phyloP scores from a whole-genome alignment of 2,888 invertebrate genomes.

The Eupithecia vulgata region DNA sequence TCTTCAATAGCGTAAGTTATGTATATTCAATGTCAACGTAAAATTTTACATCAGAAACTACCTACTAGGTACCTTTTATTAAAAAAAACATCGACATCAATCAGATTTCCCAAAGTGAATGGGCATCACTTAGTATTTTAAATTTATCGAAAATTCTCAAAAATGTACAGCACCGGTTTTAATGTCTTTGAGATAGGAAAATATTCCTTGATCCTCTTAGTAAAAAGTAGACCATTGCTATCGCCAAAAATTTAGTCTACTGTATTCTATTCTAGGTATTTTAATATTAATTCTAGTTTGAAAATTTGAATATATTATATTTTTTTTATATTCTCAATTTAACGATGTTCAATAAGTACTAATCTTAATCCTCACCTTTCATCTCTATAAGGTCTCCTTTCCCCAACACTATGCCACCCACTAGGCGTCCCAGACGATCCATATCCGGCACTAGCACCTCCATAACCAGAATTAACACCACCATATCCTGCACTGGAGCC shows the following conservation, averaged over 20 bases:
- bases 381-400: conserved; percentile 75
- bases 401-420: conserved; percentile 75
- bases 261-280: no score
- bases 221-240: not conserved
- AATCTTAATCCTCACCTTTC: conserved; percentile 60
- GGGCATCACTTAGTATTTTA: not conserved
- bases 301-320: not conserved
- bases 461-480: conserved; percentile 14
- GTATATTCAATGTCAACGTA: not conserved
- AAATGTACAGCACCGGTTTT: no score
- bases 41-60: not conserved
- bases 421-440: conserved; percentile 51
- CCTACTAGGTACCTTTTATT: not conserved
- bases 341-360: not conserved
- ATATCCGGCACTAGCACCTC: conserved; percentile 37
- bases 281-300: no score
- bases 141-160: not conserved
- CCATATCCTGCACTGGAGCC: not conserved
- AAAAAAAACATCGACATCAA: not conserved
- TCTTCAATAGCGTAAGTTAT: not conserved
- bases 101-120: not conserved
- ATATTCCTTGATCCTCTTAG: not conserved
- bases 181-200: not conserved
- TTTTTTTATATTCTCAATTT: not conserved
- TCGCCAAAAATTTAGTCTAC: no score